Conservation (phyloP, 2,888 invertebrate genomes). For the Thecocarcelia acutangulata region DNA sequence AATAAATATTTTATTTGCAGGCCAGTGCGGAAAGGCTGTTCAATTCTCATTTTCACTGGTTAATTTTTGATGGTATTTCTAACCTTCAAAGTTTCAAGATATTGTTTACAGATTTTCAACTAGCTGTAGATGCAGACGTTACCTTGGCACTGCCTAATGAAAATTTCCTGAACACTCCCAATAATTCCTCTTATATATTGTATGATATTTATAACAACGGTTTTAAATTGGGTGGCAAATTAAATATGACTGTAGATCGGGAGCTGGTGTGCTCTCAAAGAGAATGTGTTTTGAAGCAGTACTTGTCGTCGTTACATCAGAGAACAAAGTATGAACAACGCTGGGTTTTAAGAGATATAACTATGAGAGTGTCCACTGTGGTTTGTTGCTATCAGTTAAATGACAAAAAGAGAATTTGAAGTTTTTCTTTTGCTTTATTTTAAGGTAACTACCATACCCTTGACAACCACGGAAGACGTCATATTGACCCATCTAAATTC, state of each 20-base stretch:
- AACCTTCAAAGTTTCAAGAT: constrained; percentile 67
- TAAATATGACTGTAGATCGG: constrained; percentile 77
- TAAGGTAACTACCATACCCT: constrained; percentile 70
- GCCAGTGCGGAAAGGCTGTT: constrained; percentile 74
- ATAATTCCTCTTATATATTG: constrained; percentile 65
- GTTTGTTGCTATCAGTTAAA: constrained; percentile 67
- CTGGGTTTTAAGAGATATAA: constrained; percentile 74
- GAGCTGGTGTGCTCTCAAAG: constrained; percentile 71
- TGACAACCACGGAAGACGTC: constrained; percentile 68
- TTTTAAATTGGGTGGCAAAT: constrained; percentile 76
- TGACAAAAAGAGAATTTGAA: neutral
- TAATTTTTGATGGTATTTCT: constrained; percentile 72
- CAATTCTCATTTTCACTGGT: constrained; percentile 76
- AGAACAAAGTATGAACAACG: constrained; percentile 76
- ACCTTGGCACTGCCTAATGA: constrained; percentile 69
- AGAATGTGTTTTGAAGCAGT: constrained; percentile 68
- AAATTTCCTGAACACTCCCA: neutral
- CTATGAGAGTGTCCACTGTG: constrained; percentile 76
- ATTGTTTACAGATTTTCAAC: constrained; percentile 73
- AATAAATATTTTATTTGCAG: constrained; percentile 66
- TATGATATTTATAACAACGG: constrained; percentile 81
- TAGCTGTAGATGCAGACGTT: constrained; percentile 78
- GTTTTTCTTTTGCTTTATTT: neutral
- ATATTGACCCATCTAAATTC: constrained; percentile 72
- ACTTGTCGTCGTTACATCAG: constrained; percentile 73